Conservation (phyloP, 2,113 vertebrate species). For the Dicrurus megarhynchus region DNA sequence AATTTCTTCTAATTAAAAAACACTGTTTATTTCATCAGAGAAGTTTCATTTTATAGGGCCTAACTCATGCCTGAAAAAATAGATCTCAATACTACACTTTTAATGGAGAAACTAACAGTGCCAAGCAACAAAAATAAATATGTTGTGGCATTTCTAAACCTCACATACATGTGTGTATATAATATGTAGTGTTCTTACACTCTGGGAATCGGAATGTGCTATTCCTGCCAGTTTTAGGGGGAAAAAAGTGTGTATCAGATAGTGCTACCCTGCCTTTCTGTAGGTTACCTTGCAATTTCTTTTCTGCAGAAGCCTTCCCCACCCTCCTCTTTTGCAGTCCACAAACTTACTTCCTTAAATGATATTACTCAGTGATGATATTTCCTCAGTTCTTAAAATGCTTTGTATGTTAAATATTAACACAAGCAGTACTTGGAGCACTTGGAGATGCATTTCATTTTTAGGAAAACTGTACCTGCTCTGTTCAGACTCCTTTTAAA, state of each 20-base stretch:
- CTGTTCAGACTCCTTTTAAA: neutral
- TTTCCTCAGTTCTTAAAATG: neutral
- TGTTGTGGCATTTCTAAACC: neutral
- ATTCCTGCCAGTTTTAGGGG: neutral
- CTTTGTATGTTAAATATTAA: neutral
- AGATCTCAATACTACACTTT: neutral
- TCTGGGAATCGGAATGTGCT: neutral
- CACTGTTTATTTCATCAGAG: neutral
- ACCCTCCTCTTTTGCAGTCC: neutral
- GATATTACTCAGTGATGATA: neutral
- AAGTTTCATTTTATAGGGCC: neutral
- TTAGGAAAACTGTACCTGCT: neutral
- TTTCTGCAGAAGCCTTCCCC: neutral
- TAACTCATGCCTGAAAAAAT: neutral
- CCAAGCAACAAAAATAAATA: neutral
- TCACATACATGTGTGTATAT: neutral
- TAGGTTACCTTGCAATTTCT: neutral
- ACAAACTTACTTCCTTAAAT: neutral
- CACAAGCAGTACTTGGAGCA: neutral
- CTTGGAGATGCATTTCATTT: neutral
- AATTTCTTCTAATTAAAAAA: neutral
- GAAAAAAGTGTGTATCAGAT: neutral
- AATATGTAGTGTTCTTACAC: neutral
- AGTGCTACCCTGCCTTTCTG: neutral
- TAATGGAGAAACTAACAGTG: neutral